Base-by-base conservation (phyloP, 64 coral and sea anemone genomes). In the Actinia tenebrosa region DNA sequence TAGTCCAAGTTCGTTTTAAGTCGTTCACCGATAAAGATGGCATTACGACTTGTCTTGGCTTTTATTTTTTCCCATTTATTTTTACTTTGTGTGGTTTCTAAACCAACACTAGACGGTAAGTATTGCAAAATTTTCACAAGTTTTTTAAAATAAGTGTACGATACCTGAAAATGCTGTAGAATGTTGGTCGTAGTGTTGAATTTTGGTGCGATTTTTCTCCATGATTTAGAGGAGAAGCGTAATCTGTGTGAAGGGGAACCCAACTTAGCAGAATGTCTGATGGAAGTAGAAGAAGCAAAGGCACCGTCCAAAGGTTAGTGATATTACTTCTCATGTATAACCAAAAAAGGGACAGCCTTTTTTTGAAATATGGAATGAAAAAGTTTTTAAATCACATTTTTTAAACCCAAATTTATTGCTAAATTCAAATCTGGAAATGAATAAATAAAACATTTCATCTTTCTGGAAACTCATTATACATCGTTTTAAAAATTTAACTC, bases 201-300 rank as follows among this genome's bases (percentile, higher is more conserved):
- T 50, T 84, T 50, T 50, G 26, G 7, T 80, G 14, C 26, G 16
- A 13, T 78, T 90, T 53, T 47, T 71, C 11, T 53, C n/a, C 45
- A 37, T 37, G 10, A 88, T 72, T 11, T 47, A 96, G 94, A 85
- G 80, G 94, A 96, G 56, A 96, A 91, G 25, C 88, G 94, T n/a
- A 96, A 96, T 68, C 91, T 96, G 19, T 96, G 94, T 64, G 91
- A 89, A 80, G 88, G 80, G 7, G 94, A 96, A 42, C 80, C 88
- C 2, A 90, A 96, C 59, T 85, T 90, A n/a, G 94, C 94, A 22
- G 91, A 92, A 42, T 96, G 94, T n/a, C 64, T 96, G 37, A 84
- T 45, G 62, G 94, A 96, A 61, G 88, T 96, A 3, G 94, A 96
- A 80, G 87, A 93, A 53, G 94, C 88, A 9, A 96, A 93, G 45